phyloP scores from a whole-genome alignment of 2,888 invertebrate species.

The Labia minor region DNA sequence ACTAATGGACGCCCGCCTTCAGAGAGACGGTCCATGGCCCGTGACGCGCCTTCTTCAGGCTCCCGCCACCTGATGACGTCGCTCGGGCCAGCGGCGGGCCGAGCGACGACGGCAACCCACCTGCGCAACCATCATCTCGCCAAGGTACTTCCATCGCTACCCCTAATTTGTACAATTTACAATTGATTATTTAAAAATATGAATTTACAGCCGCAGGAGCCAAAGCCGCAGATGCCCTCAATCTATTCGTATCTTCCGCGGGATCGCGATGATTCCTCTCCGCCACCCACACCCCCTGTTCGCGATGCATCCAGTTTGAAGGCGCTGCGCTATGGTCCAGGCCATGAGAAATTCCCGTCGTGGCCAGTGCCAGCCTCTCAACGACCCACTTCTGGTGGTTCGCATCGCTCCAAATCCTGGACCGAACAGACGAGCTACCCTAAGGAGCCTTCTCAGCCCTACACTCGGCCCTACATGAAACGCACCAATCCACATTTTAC shows the following conservation, averaged over 20 bases:
- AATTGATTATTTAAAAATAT: no score
- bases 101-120: not conserved
- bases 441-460: conserved; percentile 52
- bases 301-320: conserved; percentile 57
- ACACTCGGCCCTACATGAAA: conserved; percentile 53
- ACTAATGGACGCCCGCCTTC: not conserved
- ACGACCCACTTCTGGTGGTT: conserved; percentile 42
- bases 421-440: conserved; percentile 59
- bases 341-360: conserved; percentile 63
- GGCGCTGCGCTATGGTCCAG: conserved; percentile 54
- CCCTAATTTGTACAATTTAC: no score
- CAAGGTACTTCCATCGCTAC: no score
- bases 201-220: conserved; percentile 13
- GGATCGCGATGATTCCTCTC: conserved; percentile 43
- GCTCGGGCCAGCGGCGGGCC: not conserved
- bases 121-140: not conserved
- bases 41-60: not conserved
- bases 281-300: conserved; percentile 50
- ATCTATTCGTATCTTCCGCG: conserved; percentile 33
- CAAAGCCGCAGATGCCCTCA: conserved; percentile 21
- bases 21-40: not conserved
- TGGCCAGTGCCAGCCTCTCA: conserved; percentile 56
- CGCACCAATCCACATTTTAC: conserved; percentile 47
- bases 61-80: conserved; percentile 5
- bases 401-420: conserved; percentile 57